These are phyloP conservation scores for Hirudinaria manillensis DNA, from an alignment of 2,888 invertebrate species.

Conservation along the genomic window DNA sequence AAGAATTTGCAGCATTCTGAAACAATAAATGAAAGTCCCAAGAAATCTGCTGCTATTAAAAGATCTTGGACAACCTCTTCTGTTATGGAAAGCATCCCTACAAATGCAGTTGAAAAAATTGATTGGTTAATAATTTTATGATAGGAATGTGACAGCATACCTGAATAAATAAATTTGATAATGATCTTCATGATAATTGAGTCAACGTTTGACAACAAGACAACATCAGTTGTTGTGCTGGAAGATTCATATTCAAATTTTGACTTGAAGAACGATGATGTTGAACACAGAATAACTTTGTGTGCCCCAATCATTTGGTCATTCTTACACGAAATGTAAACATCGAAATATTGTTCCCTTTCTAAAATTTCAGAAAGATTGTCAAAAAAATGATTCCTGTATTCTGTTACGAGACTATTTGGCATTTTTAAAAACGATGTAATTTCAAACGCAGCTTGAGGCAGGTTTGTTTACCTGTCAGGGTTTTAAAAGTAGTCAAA, in stretches of 20 bases:
- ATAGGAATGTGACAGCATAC: not conserved
- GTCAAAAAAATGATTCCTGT: conserved; percentile 15
- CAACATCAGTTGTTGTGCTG: not conserved
- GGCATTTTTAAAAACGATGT: not conserved
- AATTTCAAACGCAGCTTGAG: no score
- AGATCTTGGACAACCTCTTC: conserved; percentile 22
- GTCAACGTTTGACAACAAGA: conserved; percentile 1
- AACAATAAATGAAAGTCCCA: conserved; percentile 18
- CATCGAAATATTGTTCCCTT: not conserved
- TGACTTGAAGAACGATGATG: conserved; percentile 18
- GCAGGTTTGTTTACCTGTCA: no score
- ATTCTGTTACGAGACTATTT: not conserved
- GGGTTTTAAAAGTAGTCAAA: no score
- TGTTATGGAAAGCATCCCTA: conserved; percentile 9
- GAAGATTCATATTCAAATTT: conserved; percentile 17
- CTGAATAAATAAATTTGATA: conserved; percentile 26
- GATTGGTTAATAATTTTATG: no score
- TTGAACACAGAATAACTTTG: conserved; percentile 21
- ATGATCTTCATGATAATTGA: conserved; percentile 5
- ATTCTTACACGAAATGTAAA: conserved; percentile 15
- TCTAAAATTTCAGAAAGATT: conserved; percentile 15
- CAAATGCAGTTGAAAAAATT: not conserved
- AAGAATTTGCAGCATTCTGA: conserved; percentile 18
- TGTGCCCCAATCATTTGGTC: conserved; percentile 18
- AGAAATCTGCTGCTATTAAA: conserved; percentile 18